These are phyloP conservation scores for Speoplatyrhinus poulsoni DNA, from an alignment of 2,113 vertebrate species.

Conservation along the genomic window DNA sequence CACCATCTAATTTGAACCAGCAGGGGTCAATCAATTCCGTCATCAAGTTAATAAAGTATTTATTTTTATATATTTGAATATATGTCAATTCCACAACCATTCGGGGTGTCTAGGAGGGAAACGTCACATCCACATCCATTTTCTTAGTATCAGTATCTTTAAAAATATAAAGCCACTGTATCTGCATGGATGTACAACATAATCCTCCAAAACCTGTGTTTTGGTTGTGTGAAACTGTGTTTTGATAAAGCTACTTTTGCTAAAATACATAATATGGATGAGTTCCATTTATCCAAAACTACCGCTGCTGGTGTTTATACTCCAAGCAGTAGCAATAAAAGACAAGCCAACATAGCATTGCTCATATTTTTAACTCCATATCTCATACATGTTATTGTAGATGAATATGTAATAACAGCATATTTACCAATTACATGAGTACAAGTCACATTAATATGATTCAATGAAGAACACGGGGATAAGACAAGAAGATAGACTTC, in stretches of 20 bases:
- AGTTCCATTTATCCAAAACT: not conserved
- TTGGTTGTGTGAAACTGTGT: not conserved
- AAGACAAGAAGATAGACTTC: too few species aligned
- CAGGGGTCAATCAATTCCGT: constrained; percentile 49
- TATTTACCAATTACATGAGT: constrained; percentile 47
- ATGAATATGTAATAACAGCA: constrained; percentile 42
- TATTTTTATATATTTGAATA: not conserved
- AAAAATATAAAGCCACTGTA: too few species aligned
- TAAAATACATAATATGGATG: too few species aligned
- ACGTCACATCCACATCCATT: not conserved
- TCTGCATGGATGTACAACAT: not conserved
- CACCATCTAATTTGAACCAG: not conserved
- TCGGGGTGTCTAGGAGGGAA: not conserved
- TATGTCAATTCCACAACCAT: not conserved
- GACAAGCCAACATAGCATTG: constrained; percentile 12
- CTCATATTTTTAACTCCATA: constrained; percentile 23
- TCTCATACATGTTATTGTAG: constrained; percentile 23
- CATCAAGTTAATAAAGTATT: not conserved
- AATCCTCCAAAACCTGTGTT: not conserved
- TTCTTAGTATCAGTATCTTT: too few species aligned
- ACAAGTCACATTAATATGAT: constrained; percentile 27
- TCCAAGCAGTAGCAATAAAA: not conserved
- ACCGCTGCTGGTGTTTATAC: not conserved
- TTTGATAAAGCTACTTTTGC: too few species aligned
- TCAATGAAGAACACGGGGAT: constrained; percentile 5